A percentile compares a stretch with the other conserved stretches of the same genome.
Conservation (phyloP, 2,888 invertebrate genomes). For the Tiliacea aurago region DNA sequence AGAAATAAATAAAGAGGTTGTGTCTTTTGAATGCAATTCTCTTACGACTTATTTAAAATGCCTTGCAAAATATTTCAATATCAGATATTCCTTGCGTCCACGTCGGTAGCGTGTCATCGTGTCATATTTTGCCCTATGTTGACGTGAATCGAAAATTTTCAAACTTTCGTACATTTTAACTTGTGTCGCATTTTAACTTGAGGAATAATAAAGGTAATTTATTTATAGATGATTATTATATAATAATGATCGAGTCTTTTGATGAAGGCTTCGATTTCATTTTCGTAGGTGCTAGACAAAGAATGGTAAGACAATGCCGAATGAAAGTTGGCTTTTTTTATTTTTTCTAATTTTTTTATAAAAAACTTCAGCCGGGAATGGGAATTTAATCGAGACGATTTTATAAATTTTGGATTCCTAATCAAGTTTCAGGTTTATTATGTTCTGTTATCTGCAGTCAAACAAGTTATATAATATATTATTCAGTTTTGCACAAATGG, state of each 20-base stretch:
- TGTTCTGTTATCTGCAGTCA: no score
- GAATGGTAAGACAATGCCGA: background rate
- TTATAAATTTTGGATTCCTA: no score
- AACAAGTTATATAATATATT: no score
- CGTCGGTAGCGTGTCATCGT: background rate
- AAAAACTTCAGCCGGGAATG: no score
- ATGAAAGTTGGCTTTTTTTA: no score
- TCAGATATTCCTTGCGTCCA: slow-evolving; percentile 1
- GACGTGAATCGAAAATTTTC: slow-evolving; percentile 18
- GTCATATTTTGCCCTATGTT: no score
- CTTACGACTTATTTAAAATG: slow-evolving; percentile 21
- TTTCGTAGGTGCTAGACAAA: background rate
- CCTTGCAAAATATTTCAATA: slow-evolving; percentile 29
- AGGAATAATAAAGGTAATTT: background rate
- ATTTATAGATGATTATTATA: no score
- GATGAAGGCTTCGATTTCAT: background rate
- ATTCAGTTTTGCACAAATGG: no score
- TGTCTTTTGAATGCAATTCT: slow-evolving; percentile 19
- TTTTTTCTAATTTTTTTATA: no score
- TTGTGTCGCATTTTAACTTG: background rate
- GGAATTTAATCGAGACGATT: no score
- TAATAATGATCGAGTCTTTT: background rate
- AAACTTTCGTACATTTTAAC: background rate
- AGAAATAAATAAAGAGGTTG: background rate
- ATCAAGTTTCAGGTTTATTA: no score